Evolutionary conservation across 2,797 vertebrate genomes (phyloP).

Genomic region (Loriculus beryllinus): DNA sequence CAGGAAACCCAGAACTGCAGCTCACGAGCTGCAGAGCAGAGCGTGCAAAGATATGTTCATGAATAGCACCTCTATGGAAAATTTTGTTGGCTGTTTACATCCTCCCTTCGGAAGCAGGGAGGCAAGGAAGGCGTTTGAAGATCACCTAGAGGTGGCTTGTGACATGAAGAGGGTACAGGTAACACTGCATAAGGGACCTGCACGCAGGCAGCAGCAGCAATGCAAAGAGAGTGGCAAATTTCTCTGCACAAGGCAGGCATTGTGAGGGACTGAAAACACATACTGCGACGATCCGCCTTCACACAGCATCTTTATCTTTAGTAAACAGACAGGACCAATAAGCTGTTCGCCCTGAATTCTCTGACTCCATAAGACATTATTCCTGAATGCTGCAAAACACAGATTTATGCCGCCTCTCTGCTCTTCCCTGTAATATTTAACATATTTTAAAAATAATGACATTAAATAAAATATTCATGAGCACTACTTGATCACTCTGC

Average conservation of each 20-base stretch:
- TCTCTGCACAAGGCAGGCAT: neutral
- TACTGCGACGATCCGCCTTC: rapidly evolving
- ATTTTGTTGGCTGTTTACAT: neutral
- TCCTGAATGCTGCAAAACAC: neutral
- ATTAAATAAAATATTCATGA: slow-evolving; percentile 1
- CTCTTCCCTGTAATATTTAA: neutral
- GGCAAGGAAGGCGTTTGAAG: neutral
- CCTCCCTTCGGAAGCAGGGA: neutral
- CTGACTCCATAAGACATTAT: neutral
- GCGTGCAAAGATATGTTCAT: slow-evolving; percentile 33
- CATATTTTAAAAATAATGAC: neutral
- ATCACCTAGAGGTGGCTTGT: neutral
- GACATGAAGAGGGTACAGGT: neutral
- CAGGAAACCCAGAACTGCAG: slow-evolving; percentile 65
- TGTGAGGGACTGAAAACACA: neutral
- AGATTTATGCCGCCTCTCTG: neutral
- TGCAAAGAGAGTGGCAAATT: neutral
- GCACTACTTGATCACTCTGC: neutral
- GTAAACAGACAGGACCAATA: neutral
- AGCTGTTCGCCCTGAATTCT: neutral
- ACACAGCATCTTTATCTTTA: neutral
- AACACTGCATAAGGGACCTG: neutral
- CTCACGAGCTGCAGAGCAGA: slow-evolving; percentile 37
- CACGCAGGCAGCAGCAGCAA: neutral
- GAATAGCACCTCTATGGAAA: slow-evolving; percentile 61